Evolutionary conservation across 2,888 invertebrate genomes (phyloP), one percentile per base, ranked within the genome.

Genomic region (Metacarcinus magister): DNA sequence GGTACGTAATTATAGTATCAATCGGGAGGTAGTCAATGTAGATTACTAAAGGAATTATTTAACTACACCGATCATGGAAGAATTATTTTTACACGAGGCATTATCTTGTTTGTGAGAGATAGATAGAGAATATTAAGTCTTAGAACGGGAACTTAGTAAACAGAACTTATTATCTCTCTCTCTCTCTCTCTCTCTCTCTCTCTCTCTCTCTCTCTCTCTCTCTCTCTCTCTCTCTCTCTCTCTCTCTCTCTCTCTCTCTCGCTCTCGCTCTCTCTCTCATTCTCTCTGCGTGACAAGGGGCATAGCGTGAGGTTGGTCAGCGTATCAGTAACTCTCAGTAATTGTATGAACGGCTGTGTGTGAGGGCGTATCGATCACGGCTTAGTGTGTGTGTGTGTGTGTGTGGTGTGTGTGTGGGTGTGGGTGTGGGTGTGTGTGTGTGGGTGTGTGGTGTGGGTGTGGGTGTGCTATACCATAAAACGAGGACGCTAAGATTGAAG

Each of bases 171-270:
- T 60, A 16, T 92, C 92, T 93, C 60, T 44, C n/a, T 60, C 92
- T 44, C 60, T 44, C 60, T 92, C 92, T 92, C 60, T 60, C 60
- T 60, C 92, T 28, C 48, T 54, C 92, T 92, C 92, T 54, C 48
- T 28, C 54, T 48, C 48, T 23, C 28, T 54, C 44, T 46, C 46
- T 54, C 44, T 54, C 48, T 28, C 92, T 54, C 46, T 28, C 48
- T 92, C 67, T 67, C 67, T 67, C 67, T 67, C 67, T 67, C 67
- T 67, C 67, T 67, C 67, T 67, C 67, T 67, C 67, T 67, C 67
- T 67, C 67, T 67, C 67, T 67, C 67, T 67, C 48, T 28, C 28
- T 54, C 48, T 92, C 92, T 28, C 48, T 54, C 92, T 92, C 92
- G 28, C 48, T 28, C 54, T 48, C 48, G 3, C 28, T 54, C 44